These are phyloP conservation scores for Pheosia tremula DNA, from an alignment of 2,888 invertebrate genomes.

Conservation along the genomic window DNA sequence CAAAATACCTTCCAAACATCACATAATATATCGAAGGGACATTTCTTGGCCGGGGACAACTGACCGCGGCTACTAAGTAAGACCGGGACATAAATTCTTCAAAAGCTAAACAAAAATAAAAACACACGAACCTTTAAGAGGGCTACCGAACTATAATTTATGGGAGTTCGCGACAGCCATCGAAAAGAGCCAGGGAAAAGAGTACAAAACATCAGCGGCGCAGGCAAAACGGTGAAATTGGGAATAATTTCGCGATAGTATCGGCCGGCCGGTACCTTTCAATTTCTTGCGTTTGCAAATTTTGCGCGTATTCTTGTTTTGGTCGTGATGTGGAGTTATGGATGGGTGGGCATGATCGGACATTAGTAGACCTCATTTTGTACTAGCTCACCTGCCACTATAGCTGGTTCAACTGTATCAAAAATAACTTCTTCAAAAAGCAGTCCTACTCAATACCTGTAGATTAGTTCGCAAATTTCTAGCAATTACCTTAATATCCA, in stretches of 20 bases:
- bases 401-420: background rate
- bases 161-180: slow-evolving; percentile 73
- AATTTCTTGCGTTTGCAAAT: slow-evolving; percentile 79
- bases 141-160: slow-evolving; percentile 85
- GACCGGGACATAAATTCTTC: slow-evolving; percentile 84
- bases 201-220: slow-evolving; percentile 59
- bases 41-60: slow-evolving; percentile 49
- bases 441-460: too few relatives aligned
- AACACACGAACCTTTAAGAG: slow-evolving; percentile 72
- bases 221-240: slow-evolving; percentile 82
- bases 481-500: too few relatives aligned
- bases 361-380: slow-evolving; percentile 32
- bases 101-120: slow-evolving; percentile 80
- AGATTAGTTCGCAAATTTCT: too few relatives aligned
- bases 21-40: slow-evolving; percentile 43
- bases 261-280: slow-evolving; percentile 79
- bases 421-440: too few relatives aligned
- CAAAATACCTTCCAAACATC: slow-evolving; percentile 33
- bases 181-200: slow-evolving; percentile 63
- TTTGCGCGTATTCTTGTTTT: slow-evolving; percentile 59
- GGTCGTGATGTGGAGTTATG: slow-evolving; percentile 59
- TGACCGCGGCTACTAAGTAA: slow-evolving; percentile 81
- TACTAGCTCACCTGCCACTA: slow-evolving; percentile 18
- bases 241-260: slow-evolving; percentile 83
- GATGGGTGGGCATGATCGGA: slow-evolving; percentile 31